Base-by-base conservation (phyloP, 2,113 vertebrate species). In the Lepidothrix coronata region DNA sequence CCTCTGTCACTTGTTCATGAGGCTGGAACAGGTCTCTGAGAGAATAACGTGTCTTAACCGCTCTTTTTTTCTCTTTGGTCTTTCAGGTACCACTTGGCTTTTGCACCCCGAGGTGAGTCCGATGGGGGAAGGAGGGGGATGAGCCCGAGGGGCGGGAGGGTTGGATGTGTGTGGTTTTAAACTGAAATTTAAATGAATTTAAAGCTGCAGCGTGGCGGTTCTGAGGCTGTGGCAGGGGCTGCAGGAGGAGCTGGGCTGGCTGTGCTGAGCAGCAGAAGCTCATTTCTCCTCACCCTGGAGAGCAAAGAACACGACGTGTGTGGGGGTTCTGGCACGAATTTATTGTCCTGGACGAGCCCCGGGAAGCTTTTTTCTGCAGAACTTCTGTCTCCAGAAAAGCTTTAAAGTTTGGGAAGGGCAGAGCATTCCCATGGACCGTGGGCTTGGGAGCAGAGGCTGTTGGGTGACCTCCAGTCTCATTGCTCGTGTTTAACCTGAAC, bases 61-160 rank as follows among this genome's bases (percentile, higher is more conserved):
- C 51, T 19, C 35, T 41, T 4, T 12, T 96, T 41, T 77, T 27
- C 57, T 49, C 2, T 91, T 80, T 65, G 31, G 4, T 91, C n/a
- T 98, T 98, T 68, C 65, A 98, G 98, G 92, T 98, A 98, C 83
- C 91, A 25, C 20, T 97, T 97, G 97, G 97, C 97, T 63, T 95
- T 97, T 85, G 90, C 94, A 19, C 52, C 90, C 25, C 96, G 21
- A 96, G 98, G 98, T 98, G 93, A 98, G 98, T 96, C 12, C 22
- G 6, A 30, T 25, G 21, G 15, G 65, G 71, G 35, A 79, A 41
- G 46, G 28, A 35, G 15, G 61, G 31, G 16, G 79, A 22, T 12
- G 62, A 55, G 19, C 23, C 8, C n/a, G 57, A 61, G 55, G 27
- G 61, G 44, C 1, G 7, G 83, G 46, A 61, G 37, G 43, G 27